Base-by-base conservation (phyloP, 2,888 invertebrate genomes). In the Pilophorus perplexus region DNA sequence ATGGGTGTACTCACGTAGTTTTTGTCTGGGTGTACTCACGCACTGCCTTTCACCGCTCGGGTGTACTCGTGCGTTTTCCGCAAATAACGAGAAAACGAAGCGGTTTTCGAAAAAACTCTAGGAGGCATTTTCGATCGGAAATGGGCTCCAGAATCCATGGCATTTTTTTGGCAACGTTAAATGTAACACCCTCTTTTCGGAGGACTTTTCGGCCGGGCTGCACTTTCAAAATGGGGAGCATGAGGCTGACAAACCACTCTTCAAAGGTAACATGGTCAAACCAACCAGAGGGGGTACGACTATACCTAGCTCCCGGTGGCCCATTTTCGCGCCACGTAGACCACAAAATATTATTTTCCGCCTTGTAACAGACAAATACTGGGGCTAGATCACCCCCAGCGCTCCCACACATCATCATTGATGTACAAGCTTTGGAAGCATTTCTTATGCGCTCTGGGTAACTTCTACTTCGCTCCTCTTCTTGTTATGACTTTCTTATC, bases 381-480 rank as follows among this genome's bases (percentile, higher is more conserved):
- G 75, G 74, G 5, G 75, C 62, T 6, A 72, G n/a, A 60, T 70
- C 64, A 8, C 77, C 77, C 6, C 25, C 64, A 3, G 76, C 75
- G 69, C 71, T 73, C 1, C 72, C 74, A 70, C 74, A 73, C 67
- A 76, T 73, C 76, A 77, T 76, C 16, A 74, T 57, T 40, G 72
- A 73, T 40, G 74, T 72, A 14, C 70, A 66, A 4, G 72, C 57
- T 69, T 77, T 77, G 3, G 73, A 65, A 4, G 67, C 60, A 66
- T 77, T 74, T 44, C 73, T 71, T 8, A 75, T 73, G 23, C 72
- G 37, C 59, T 76, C 74, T 14, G 74, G 72, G 68, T 77, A 12
- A 22, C 22, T n/a, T n/a, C n/a, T 78, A 73, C 66, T 76, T 76
- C 4, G 67, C 59, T 38, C 75, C 74, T 55, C 73, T 72, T 59